Evolutionary conservation across 1,140 invertebrate genomes (phyloP).

Genomic region (Pseudomyrmex gracilis): DNA sequence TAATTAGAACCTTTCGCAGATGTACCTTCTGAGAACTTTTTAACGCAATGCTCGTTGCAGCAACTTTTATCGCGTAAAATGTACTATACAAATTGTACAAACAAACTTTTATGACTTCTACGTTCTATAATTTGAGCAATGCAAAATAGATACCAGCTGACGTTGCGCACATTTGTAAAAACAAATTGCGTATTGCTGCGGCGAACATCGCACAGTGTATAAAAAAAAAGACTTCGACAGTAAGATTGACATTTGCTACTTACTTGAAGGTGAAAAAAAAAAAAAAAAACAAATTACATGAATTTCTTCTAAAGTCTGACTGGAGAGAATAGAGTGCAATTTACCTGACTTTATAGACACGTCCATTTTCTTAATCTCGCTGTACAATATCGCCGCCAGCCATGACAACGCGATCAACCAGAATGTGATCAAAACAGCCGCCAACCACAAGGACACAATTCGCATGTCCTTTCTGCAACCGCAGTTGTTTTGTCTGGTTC

Average conservation of each 20-base stretch:
- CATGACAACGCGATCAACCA: slow-evolving; percentile 85
- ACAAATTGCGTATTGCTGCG: too few relatives aligned
- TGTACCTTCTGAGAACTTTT: too few relatives aligned
- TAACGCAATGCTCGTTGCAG: too few relatives aligned
- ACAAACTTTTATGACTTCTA: too few relatives aligned
- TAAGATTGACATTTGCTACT: background rate
- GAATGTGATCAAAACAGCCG: slow-evolving; percentile 79
- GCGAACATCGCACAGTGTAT: too few relatives aligned
- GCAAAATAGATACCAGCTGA: too few relatives aligned
- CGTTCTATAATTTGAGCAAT: too few relatives aligned
- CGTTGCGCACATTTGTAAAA: too few relatives aligned
- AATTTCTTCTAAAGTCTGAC: background rate
- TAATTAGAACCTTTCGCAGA: slow-evolving; percentile 53
- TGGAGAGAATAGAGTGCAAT: background rate
- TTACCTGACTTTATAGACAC: slow-evolving; percentile 84
- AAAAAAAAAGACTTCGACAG: too few relatives aligned
- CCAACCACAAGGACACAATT: slow-evolving; percentile 80
- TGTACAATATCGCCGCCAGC: slow-evolving; percentile 84
- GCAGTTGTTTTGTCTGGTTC: slow-evolving; percentile 73
- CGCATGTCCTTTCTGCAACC: slow-evolving; percentile 76
- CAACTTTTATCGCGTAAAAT: too few relatives aligned
- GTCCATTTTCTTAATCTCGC: slow-evolving; percentile 84
- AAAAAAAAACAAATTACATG: background rate
- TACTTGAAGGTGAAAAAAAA: background rate
- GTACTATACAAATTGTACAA: too few relatives aligned